Conservation (phyloP, 2,797 vertebrate genomes). For the Onychomys arenicola region DNA sequence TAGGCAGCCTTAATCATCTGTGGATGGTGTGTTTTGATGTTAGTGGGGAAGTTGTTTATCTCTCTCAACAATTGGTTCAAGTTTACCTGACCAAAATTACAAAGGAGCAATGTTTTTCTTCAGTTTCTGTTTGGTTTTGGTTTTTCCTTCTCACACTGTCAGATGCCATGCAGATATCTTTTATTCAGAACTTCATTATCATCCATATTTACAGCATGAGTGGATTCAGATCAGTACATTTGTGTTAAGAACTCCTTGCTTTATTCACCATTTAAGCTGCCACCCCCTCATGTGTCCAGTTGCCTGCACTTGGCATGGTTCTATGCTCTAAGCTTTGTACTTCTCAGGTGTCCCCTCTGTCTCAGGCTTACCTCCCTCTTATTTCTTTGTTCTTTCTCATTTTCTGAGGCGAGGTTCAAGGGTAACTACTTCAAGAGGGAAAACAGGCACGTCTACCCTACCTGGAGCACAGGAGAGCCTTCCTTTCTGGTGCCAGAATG, state of each 20-base stretch:
- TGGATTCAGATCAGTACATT: not conserved
- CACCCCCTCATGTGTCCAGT: too few relatives aligned
- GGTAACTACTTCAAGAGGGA: not conserved
- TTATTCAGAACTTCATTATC: not conserved
- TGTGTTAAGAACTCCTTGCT: not conserved
- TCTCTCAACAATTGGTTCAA: conserved; percentile 50
- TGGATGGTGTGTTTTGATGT: conserved; percentile 64
- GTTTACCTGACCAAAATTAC: conserved; percentile 65
- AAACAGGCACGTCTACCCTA: not conserved
- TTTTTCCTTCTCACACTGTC: conserved; percentile 1
- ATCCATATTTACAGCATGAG: not conserved
- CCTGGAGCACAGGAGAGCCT: not conserved
- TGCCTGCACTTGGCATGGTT: not conserved
- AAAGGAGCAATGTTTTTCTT: conserved; percentile 38
- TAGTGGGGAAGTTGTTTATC: conserved; percentile 68
- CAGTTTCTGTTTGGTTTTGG: conserved; percentile 19
- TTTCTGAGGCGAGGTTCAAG: not conserved
- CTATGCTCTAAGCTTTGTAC: not conserved
- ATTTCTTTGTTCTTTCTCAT: not conserved
- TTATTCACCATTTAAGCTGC: not conserved
- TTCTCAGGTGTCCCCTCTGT: fast-evolving
- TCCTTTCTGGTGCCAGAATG: not conserved
- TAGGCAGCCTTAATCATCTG: conserved; percentile 47
- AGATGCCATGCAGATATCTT: not conserved
- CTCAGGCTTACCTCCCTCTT: not conserved